phyloP scores from a whole-genome alignment of 1,140 invertebrate genomes.

The Macrobrachium nipponense region DNA sequence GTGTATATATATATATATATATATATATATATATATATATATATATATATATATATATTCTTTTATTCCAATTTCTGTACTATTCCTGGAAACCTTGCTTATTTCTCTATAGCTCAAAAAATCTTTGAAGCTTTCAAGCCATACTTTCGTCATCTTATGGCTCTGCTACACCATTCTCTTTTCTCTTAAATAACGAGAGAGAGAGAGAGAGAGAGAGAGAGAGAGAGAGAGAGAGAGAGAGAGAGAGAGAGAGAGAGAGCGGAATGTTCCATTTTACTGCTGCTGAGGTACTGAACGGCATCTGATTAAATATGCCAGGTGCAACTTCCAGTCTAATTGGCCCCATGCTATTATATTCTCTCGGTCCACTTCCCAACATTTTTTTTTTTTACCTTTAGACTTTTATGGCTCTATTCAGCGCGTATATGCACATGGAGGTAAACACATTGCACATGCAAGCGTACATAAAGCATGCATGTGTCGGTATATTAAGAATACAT shows the following conservation, averaged over 20 bases:
- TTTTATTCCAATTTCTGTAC: background rate
- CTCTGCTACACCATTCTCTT: background rate
- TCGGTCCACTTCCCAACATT: too few relatives aligned
- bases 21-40: background rate
- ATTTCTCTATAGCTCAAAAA: background rate
- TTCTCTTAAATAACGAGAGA: background rate
- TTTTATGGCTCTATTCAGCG: too few relatives aligned
- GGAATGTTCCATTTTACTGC: background rate
- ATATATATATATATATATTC: background rate
- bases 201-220: slow-evolving; percentile 24
- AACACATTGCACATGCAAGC: too few relatives aligned
- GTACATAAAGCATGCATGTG: too few relatives aligned
- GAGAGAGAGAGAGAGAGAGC: background rate
- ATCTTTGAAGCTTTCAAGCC: background rate
- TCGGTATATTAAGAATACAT: too few relatives aligned
- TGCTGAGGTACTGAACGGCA: background rate
- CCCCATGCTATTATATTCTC: too few relatives aligned
- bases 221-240: slow-evolving; percentile 12
- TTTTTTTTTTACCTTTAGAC: too few relatives aligned
- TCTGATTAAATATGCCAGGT: background rate
- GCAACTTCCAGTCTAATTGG: background rate
- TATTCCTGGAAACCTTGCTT: too few relatives aligned
- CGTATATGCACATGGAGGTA: too few relatives aligned
- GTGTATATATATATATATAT: slow-evolving; percentile 9
- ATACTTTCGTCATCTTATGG: too few relatives aligned